phyloP scores from a whole-genome alignment of 2,113 vertebrate genomes.

The Egretta garzetta region DNA sequence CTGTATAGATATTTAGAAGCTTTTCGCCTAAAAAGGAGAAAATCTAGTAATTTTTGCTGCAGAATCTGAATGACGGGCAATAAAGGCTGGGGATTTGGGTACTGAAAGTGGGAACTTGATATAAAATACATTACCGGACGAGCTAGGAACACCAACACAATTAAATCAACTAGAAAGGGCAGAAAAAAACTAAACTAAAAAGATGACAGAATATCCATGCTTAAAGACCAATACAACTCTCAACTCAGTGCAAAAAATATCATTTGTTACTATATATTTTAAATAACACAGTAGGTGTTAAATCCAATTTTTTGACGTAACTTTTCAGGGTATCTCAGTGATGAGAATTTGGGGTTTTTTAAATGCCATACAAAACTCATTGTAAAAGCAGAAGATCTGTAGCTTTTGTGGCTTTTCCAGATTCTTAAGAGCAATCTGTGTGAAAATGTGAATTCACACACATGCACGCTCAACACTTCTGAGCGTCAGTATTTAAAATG shows the following conservation, averaged over 20 bases:
- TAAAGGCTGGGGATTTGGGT: not conserved
- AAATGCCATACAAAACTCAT: not conserved
- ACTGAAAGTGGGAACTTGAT: not conserved
- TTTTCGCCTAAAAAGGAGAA: not conserved
- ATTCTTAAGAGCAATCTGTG: not conserved
- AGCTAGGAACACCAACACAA: not conserved
- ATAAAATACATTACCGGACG: not conserved
- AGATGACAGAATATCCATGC: not conserved
- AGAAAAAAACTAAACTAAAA: not conserved
- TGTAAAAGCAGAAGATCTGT: not conserved
- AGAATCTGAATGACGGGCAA: not conserved
- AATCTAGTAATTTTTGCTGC: not conserved
- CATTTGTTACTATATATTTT: not conserved
- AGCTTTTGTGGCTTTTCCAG: not conserved
- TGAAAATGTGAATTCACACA: not conserved
- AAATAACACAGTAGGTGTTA: not conserved
- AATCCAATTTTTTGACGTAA: not conserved
- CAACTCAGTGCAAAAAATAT: not conserved
- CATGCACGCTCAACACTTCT: not conserved
- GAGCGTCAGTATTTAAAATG: not conserved
- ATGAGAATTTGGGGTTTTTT: not conserved
- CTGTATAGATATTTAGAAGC: not conserved
- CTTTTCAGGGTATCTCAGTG: not conserved
- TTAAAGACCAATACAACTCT: not conserved
- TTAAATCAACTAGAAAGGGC: not conserved